Percentiles rank a stretch among this genome's conserved stretches.
Conservation (phyloP, 92 coral and sea anemone genomes). For the Phenganax subtilis region DNA sequence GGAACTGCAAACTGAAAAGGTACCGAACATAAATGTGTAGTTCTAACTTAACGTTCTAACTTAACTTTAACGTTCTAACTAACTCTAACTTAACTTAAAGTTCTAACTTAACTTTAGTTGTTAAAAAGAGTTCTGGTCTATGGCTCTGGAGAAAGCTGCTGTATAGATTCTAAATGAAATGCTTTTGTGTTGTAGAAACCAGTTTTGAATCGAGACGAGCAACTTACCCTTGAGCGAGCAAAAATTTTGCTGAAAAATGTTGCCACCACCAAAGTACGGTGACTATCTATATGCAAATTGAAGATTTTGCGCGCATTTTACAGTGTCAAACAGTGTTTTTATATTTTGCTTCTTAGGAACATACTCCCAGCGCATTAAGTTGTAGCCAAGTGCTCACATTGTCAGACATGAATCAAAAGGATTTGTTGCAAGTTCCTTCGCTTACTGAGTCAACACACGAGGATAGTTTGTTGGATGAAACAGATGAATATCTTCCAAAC, state of each 20-base stretch:
- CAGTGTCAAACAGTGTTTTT: neutral
- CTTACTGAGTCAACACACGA: neutral
- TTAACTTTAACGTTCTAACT: too few species aligned
- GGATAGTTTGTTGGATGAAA: conserved; percentile 1
- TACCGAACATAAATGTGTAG: neutral
- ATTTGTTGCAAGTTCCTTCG: neutral
- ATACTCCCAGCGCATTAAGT: neutral
- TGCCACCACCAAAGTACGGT: conserved; percentile 52
- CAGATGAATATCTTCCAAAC: neutral
- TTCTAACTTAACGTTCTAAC: too few species aligned
- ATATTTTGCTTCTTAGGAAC: neutral
- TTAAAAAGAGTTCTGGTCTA: neutral
- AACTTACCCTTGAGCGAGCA: conserved; percentile 68
- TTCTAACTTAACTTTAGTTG: neutral
- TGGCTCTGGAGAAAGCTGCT: too few species aligned
- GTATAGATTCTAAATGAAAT: neutral
- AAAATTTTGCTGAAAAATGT: conserved; percentile 59
- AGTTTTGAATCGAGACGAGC: conserved; percentile 59
- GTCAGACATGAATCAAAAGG: neutral
- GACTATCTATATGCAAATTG: neutral
- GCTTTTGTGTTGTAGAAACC: conserved; percentile 41
- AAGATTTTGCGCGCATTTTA: neutral
- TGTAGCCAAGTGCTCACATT: neutral
- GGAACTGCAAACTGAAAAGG: conserved; percentile 82
- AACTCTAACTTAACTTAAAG: too few species aligned